Base-by-base conservation (phyloP, 1,140 invertebrate genomes). In the Brachionus calyciflorus region DNA sequence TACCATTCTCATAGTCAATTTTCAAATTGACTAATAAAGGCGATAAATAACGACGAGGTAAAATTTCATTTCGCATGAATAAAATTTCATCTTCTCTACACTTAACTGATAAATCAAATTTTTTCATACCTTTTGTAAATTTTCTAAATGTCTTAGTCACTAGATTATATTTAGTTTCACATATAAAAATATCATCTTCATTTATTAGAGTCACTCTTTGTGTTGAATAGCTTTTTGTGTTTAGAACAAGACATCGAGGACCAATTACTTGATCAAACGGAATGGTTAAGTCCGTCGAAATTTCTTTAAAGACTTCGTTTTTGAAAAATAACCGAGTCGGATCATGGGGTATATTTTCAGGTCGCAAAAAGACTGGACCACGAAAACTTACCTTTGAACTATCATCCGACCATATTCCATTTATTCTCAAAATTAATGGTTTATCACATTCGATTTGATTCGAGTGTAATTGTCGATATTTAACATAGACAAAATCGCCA, bases 291-390 rank as follows among this genome's bases (percentile, higher is more conserved):
- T 73, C 46, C 12, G 19, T 14, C 10, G 46, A 33, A 21, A 49
- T 41, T 19, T 73, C 69, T 55, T 33, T 86, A 79, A 98, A 91
- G 21, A 98, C 88, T 87, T 99, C 96, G 85, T 96, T 92, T 79
- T 93, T 91, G 86, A 93, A 98, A 85, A 95, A 98, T n/a, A 91
- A 87, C 82, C 89, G 84, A 0, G 85, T 85, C 0, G 85, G 86
- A 70, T 88, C 88, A 84, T 90, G 91, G 83, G 87, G 89, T 63
- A 96, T 90, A 86, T 98, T 94, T 19, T 88, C 87, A 2, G 96
- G 93, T 57, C 91, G 89, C 48, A 98, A 89, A 79, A 97, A 90
- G 90, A 92, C 94, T 0, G 94, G 93, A 1, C 96, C 96, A 79
- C 91, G 91, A 83, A 98, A 94, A 81, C 91, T 96, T 55, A 90